phyloP scores from a whole-genome alignment of 1,140 invertebrate species.

The Augochlora pura region DNA sequence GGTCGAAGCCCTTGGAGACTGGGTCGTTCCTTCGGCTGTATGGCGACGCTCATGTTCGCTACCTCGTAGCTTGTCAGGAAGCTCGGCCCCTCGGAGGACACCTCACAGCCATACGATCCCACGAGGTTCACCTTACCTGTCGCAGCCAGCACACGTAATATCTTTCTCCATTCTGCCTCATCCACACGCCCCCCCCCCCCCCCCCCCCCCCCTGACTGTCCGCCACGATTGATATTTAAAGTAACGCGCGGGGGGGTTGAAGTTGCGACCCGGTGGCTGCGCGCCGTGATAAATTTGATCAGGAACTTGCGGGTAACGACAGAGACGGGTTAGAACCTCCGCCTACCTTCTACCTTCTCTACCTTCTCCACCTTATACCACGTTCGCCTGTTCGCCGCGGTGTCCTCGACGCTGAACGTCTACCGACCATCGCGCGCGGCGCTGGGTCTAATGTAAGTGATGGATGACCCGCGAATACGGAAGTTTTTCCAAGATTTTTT shows the following conservation, averaged over 20 bases:
- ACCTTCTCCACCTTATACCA: not conserved
- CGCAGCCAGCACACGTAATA: slow-evolving; percentile 1
- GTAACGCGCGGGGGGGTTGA: not conserved
- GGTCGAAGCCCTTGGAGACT: slow-evolving; percentile 70
- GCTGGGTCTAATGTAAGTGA: not conserved
- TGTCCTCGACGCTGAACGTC: not conserved
- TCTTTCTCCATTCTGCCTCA: not conserved
- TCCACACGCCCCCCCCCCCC: not conserved
- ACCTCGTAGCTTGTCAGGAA: slow-evolving; percentile 80
- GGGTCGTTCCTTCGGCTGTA: slow-evolving; percentile 73
- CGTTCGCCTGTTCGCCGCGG: not conserved
- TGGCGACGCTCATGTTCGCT: slow-evolving; percentile 80
- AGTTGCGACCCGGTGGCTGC: too few species aligned
- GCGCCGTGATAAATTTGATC: slow-evolving; percentile 17
- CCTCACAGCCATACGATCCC: slow-evolving; percentile 83
- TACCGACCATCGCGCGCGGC: not conserved
- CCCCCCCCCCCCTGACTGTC: not conserved
- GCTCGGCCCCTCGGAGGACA: slow-evolving; percentile 81
- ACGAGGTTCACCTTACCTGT: slow-evolving; percentile 69
- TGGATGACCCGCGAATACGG: slow-evolving; percentile 1
- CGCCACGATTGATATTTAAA: slow-evolving; percentile 25
- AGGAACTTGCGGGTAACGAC: slow-evolving; percentile 8
- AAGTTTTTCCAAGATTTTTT: slow-evolving; percentile 9
- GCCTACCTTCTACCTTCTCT: too few species aligned
- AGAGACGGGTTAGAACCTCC: not conserved